phyloP scores from a whole-genome alignment of 2,888 invertebrate species.

The Willowsia nigromaculata region DNA sequence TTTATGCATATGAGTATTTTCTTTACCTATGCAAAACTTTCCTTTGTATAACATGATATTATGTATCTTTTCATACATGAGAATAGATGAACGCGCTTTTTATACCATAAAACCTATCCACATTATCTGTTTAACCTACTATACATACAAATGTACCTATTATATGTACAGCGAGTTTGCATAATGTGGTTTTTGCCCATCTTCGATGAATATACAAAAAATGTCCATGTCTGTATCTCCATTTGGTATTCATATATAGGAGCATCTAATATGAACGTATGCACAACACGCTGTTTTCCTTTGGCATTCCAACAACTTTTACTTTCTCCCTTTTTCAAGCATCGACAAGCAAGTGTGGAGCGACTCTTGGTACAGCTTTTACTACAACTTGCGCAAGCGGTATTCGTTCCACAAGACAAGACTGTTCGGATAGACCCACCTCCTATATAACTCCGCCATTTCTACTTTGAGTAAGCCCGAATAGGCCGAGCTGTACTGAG shows the following conservation, averaged over 20 bases:
- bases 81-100: neutral
- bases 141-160: neutral
- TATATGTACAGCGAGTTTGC: neutral
- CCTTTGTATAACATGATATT: neutral
- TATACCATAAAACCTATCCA: neutral
- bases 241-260: neutral
- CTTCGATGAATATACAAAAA: neutral
- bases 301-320: slow-evolving; percentile 31
- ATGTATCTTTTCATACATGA: neutral
- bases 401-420: slow-evolving; percentile 61
- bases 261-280: neutral
- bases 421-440: slow-evolving; percentile 70
- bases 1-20: neutral
- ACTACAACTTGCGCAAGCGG: slow-evolving; percentile 63
- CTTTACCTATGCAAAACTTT: neutral
- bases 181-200: slow-evolving; percentile 8
- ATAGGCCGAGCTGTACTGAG: slow-evolving; percentile 67
- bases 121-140: neutral
- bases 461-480: slow-evolving; percentile 70
- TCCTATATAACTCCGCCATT: slow-evolving; percentile 75
- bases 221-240: neutral
- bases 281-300: slow-evolving; percentile 30
- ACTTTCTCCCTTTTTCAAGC: slow-evolving; percentile 44
- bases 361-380: neutral
- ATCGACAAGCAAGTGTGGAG: neutral